phyloP scores from a whole-genome alignment of 2,797 vertebrate genomes.

The Oreonectes daqikongensis region DNA sequence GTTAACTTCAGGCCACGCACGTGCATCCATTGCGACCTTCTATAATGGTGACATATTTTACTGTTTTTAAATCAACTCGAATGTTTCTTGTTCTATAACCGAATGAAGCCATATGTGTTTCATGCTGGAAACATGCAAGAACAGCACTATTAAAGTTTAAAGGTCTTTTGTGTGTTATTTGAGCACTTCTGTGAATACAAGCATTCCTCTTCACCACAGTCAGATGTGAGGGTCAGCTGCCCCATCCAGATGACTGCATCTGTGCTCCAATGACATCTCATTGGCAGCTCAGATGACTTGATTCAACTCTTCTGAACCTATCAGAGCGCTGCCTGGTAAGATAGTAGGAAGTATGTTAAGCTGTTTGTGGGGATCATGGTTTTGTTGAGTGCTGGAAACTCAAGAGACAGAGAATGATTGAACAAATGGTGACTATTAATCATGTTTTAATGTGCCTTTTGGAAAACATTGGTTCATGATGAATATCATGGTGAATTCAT shows the following conservation, averaged over 20 bases:
- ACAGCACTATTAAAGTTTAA: not conserved
- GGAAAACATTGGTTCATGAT: no score
- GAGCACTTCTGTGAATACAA: slow-evolving; percentile 10
- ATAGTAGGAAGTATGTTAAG: not conserved
- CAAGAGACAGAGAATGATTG: no score
- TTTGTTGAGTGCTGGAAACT: no score
- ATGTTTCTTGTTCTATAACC: not conserved
- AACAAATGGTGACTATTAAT: no score
- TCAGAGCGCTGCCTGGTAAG: slow-evolving; percentile 14
- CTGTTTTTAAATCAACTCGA: not conserved
- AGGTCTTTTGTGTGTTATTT: no score
- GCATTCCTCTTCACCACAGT: slow-evolving; percentile 17
- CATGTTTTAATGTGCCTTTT: no score
- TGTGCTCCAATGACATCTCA: slow-evolving; percentile 51
- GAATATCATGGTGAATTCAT: no score
- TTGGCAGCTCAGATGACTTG: slow-evolving; percentile 73
- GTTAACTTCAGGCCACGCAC: no score
- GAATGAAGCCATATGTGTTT: not conserved
- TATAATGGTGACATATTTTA: no score
- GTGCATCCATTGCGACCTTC: no score
- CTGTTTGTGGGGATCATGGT: not conserved
- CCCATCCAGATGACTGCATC: slow-evolving; percentile 7
- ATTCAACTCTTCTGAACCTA: slow-evolving; percentile 72
- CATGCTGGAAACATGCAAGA: not conserved
- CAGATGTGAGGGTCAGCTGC: slow-evolving; percentile 29